Conservation (phyloP, 2,797 vertebrate genomes). For the Chromis chromis region DNA sequence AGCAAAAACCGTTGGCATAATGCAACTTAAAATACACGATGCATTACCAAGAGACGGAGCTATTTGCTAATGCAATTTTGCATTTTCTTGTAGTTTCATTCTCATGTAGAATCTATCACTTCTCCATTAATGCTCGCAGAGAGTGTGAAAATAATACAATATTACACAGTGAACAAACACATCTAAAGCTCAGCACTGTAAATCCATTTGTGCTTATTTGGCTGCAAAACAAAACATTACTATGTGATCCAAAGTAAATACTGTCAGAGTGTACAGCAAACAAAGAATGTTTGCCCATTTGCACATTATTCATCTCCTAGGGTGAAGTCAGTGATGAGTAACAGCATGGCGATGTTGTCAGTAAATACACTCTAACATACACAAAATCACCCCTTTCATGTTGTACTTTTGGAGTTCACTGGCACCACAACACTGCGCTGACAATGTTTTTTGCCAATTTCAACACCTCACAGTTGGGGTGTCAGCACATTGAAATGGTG, state of each 20-base stretch:
- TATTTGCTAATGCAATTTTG: conserved; percentile 2
- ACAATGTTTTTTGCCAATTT: conserved; percentile 77
- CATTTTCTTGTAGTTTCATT: conserved; percentile 10
- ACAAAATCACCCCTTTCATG: conserved; percentile 75
- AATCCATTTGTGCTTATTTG: conserved; percentile 70
- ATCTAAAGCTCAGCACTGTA: conserved; percentile 55
- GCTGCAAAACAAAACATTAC: conserved; percentile 63
- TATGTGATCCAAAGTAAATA: conserved; percentile 69
- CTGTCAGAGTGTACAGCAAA: conserved; percentile 71
- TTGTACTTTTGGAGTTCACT: conserved; percentile 77
- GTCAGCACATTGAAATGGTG: conserved; percentile 80
- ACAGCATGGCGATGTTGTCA: conserved; percentile 71
- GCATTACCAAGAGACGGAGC: conserved; percentile 32
- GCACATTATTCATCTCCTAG: conserved; percentile 71
- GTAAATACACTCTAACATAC: conserved; percentile 73
- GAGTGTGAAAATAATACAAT: conserved; percentile 24
- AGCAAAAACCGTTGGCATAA: conserved; percentile 65
- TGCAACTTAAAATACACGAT: conserved; percentile 46
- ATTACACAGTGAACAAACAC: conserved; percentile 36
- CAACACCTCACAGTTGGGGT: conserved; percentile 82
- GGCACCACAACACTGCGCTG: conserved; percentile 71
- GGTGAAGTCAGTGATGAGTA: conserved; percentile 74
- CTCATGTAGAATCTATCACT: neutral
- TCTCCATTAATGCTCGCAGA: conserved; percentile 31
- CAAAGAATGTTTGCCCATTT: conserved; percentile 76